Evolutionary conservation across 1,140 invertebrate genomes (phyloP), one percentile per base, ranked within the genome.

Genomic region (Camponotus pennsylvanicus): DNA sequence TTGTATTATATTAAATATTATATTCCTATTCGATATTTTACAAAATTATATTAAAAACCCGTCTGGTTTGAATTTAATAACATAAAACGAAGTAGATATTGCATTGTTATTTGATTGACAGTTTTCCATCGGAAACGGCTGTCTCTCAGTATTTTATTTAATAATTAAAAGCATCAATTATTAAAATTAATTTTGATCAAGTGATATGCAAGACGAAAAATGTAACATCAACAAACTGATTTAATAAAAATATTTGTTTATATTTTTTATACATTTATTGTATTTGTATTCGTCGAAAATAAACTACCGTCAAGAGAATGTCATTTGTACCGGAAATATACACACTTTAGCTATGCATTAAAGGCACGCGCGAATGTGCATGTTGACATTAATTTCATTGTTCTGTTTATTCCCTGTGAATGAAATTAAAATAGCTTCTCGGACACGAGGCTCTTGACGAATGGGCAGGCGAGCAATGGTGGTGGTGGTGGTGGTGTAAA

Each of bases 351-450:
- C 73, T 64, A 63, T 52, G 45, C 71, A 79, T 89, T 85, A 89
- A 84, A 87, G 88, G 79, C 49, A 76, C 64, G 45, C 40, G 57
- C 55, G 63, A 75, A 78, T 61, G 57, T 66, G 70, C 88, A 55
- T 45, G 73, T 63, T 52, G 82, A 85, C 73, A 78, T 82, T 91
- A 90, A 89, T 86, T 89, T 82, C 71, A 86, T 92, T 89, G 89
- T 89, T 87, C 90, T 86, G 78, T 87, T 88, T 82, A 85, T 92
- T 87, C 90, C 66, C 66, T 42, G 79, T 70, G 73, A 91, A 89
- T 89, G 82, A 91, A 91, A 89, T 91, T 87, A 88, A 91, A 91
- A 89, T 89, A 91, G 70, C 69, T 91, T 63, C 79, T 76, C 69
- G 82, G 63, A 64, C 34, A 75, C 57, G 27, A 52, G 55, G 67